phyloP scores from a whole-genome alignment of 1,140 invertebrate species.

The Orius insidiosus region DNA sequence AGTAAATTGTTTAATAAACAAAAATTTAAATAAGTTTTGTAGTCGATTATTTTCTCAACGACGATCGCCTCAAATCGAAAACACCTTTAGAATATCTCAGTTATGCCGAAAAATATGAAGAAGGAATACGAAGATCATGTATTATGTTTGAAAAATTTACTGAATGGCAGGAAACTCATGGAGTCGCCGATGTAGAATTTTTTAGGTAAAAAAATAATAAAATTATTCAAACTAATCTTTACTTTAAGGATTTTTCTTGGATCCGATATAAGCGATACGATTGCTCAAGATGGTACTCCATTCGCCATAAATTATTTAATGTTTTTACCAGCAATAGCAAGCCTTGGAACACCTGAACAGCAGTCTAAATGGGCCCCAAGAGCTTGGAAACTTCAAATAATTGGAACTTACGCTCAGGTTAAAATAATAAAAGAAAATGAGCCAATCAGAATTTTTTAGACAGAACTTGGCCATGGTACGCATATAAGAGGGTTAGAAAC shows the following conservation, averaged over 20 bases:
- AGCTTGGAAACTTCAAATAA: constrained; percentile 63
- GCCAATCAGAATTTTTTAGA: too few species aligned
- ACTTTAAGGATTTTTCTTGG: constrained; percentile 52
- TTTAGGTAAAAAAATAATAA: constrained; percentile 19
- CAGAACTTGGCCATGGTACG: constrained; percentile 84
- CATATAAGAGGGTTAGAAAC: constrained; percentile 85
- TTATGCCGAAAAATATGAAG: constrained; percentile 70
- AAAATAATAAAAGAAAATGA: too few species aligned
- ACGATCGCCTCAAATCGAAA: constrained; percentile 47
- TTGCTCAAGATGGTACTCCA: constrained; percentile 67
- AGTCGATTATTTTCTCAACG: constrained; percentile 57
- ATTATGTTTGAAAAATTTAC: constrained; percentile 52
- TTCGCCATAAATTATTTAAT: constrained; percentile 73
- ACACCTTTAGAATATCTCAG: constrained; percentile 60
- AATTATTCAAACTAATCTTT: too few species aligned
- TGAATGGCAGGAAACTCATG: constrained; percentile 23
- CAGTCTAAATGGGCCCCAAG: constrained; percentile 70
- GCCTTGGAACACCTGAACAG: constrained; percentile 71
- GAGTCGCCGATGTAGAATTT: constrained; percentile 18
- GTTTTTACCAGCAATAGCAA: constrained; percentile 80
- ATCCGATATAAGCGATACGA: constrained; percentile 53
- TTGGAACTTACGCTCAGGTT: constrained; percentile 89
- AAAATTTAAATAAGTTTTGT: constrained; percentile 25
- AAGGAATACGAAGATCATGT: constrained; percentile 59
- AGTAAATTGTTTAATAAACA: too few species aligned